These are phyloP conservation scores for Hybos culiciformis DNA, from an alignment of 2,888 invertebrate species.

Conservation along the genomic window DNA sequence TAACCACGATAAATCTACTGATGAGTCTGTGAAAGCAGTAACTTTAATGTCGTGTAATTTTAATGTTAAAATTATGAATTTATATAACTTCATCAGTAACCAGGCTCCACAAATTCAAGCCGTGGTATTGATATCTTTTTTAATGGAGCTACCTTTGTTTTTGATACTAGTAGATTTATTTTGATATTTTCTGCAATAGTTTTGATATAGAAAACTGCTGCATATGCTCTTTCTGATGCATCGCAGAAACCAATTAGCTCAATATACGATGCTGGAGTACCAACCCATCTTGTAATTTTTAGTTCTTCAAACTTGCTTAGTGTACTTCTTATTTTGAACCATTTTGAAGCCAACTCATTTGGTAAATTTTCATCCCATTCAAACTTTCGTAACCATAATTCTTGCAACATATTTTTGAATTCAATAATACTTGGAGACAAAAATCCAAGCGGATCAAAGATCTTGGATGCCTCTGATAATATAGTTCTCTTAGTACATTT, in stretches of 20 bases:
- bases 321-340: not conserved
- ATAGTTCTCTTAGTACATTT: not conserved
- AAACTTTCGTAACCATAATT: conserved; percentile 3
- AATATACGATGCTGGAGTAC: not conserved
- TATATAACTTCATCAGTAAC: not conserved
- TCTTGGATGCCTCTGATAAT: not conserved
- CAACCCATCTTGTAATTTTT: not conserved
- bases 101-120: not conserved
- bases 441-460: conserved; percentile 1
- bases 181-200: not conserved
- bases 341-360: not conserved
- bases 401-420: conserved; percentile 6
- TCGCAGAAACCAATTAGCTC: not conserved
- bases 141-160: not conserved
- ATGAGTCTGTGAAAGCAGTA: too few species aligned
- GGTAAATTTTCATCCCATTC: conserved; percentile 5
- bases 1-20: not conserved
- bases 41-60: too few species aligned
- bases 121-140: not conserved
- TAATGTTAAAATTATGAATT: not conserved
- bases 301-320: not conserved
- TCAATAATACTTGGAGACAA: conserved; percentile 1
- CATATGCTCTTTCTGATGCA: not conserved
- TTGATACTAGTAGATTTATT: not conserved
- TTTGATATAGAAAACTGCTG: not conserved